Evolutionary conservation across 1,140 invertebrate genomes (phyloP), one percentile per base, ranked within the genome.

Genomic region (Plectrocnemia conspersa): DNA sequence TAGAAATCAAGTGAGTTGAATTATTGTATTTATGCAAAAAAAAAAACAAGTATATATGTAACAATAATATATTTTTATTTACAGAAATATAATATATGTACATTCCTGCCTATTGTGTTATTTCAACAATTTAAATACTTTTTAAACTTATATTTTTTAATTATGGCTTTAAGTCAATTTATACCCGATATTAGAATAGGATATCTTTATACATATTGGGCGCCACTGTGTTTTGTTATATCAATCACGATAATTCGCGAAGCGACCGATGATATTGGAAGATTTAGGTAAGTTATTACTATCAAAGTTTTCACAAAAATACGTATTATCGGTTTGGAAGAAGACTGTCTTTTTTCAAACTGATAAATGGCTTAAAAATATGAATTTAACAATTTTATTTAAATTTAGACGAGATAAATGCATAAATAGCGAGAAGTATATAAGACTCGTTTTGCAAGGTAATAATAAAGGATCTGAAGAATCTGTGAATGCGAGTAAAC

Each of bases 101-200:
- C 95, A 66, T 99, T 99, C 79, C 81, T 99, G 66, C 97, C 97
- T 41, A 69, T 97, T 77, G 97, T 98, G 35, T 78, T 99, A 36
- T 99, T 89, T 78, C 92, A 99, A 74, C 97, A 99, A 73, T 99
- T 99, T 74, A 93, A 95, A 66, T 97, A 98, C 73, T 99, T 99
- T 72, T 79, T 99, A 38, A 99, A 99, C 77, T 71, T 99, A 7
- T 99, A 98, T 67, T 99, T 99, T 75, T 77, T 99, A 35, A 78
- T 98, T 32, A 99, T 99, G 96, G 96, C 97, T 2, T 81, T 88
- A 18, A 94, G 92, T 65, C 97, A 99, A 70, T 98, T 99, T 69
- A 91, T 99, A 69, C 93, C 93, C 23, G 91, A 92, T 62, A 88
- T 99, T 57, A 80, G 90, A 65, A 96, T 99, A 69, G 96, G 97